Base-by-base conservation (phyloP, 2,113 vertebrate species). In the Melozone crissalis region DNA sequence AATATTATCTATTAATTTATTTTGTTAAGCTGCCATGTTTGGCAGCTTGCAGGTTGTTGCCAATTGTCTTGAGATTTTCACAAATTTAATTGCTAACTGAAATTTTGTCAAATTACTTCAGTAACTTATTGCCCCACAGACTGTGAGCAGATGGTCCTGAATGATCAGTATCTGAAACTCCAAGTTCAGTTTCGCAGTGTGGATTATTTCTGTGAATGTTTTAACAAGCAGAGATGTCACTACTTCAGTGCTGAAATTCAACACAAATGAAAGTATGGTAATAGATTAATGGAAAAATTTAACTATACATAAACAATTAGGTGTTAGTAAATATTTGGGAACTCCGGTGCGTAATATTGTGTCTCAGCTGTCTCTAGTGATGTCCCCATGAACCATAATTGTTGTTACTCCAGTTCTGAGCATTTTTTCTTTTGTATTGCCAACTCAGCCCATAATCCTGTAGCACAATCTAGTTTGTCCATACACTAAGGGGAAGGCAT, bases 401-500 rank as follows among this genome's bases (percentile, higher is more conserved):
- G 35, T 77, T 77, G 52, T 87, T 68, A 27, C 52, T 93, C 51
- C 21, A 46, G 44, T 79, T 89, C 73, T 81, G 86, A 91, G 41
- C 28, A 7, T 43, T 31, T 89, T 85, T 90, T 43, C 44, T 89
- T 86, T 90, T 58, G 26, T 10, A 0, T 90, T 92, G 49, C 73
- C 51, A 89, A 65, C 49, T 89, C 88, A 81, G 47, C 57, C 68
- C 47, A 17, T 89, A 90, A 91, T 88, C 47, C 90, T 18, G 5
- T 84, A 89, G 86, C 49, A 75, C 76, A 92, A 43, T 87, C 93
- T 90, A 86, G 52, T 87, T 95, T 94, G 65, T 94, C 73, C 13
- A 12, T 65, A 87, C 22, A 0, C 73, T 94, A 95, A 95, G 91
- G 76, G 88, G 80, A 93, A 95, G 26, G 77, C 88, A 84, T 96